phyloP scores from a whole-genome alignment of 2,797 vertebrate species.

The Gambelia wislizenii region DNA sequence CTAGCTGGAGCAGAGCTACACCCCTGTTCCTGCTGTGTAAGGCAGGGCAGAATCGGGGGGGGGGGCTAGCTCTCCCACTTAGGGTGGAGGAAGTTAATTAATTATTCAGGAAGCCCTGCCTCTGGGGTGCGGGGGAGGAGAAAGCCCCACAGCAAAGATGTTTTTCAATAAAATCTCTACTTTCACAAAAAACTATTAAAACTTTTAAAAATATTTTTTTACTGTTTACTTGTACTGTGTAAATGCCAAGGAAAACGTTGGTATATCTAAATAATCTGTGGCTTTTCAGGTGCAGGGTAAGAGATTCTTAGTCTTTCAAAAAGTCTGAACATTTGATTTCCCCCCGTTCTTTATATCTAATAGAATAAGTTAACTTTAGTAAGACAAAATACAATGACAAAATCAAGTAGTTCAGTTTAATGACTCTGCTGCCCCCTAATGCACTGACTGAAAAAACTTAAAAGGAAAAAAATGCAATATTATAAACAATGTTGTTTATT shows the following conservation, averaged over 20 bases:
- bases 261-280: not conserved
- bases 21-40: too few species aligned
- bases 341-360: not conserved
- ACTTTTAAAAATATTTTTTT: too few species aligned
- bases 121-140: too few species aligned
- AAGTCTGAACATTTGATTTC: not conserved
- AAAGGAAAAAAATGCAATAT: rapidly evolving
- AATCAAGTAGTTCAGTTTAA: not conserved
- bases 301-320: constrained; percentile 18
- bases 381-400: not conserved
- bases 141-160: too few species aligned
- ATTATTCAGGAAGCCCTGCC: too few species aligned
- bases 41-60: too few species aligned
- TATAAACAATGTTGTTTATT: not conserved
- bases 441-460: constrained; percentile 37
- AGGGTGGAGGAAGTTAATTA: too few species aligned
- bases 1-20: too few species aligned
- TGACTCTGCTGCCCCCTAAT: constrained; percentile 66
- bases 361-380: not conserved
- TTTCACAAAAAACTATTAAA: too few species aligned
- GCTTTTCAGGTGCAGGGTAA: not conserved
- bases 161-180: too few species aligned
- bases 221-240: too few species aligned
- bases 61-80: too few species aligned
- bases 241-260: not conserved